Evolutionary conservation across 2,797 vertebrate genomes (phyloP), one percentile per base, ranked within the genome.

Genomic region (Typhlichthys eigenmanni): DNA sequence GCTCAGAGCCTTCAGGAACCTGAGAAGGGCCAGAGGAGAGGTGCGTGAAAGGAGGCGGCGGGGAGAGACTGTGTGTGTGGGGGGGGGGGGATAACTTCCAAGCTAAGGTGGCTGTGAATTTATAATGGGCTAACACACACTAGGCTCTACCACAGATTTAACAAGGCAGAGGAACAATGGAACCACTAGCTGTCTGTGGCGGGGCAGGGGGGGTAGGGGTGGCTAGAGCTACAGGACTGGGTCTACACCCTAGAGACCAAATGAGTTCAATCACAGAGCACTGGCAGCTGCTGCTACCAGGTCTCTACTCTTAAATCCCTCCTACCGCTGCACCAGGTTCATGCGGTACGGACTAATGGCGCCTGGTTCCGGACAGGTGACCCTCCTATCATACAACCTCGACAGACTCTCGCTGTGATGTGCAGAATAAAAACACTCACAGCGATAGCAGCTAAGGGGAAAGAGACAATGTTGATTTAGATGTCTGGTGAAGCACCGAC

Each of bases 1-100:
- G 88, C 97, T 99, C 87, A 99, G 92, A 71, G 97, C 96, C 93
- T 98, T 98, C 88, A 98, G 93, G 78, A 99, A 99, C 92, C 97
- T 99, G 89, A 68, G 79, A 64, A 84, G 78, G 78, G 74, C 69
- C 58, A 89, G 63, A 87, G 78, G 83, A 88, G 79, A 87, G 82
- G 83, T 64, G 52, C 62, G 56, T 82, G 83, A 87, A 74, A 87
- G 78, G 84, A 82, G 74, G 66, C 59, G 75, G 75, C 84, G 85
- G 82, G 61, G 87, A 84, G 79, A 85, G 84, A 56, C 79, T 83
- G 79, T 82, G 79, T 83, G 79, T 82, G 79, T 66, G 19, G 60
- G 76, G 10, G 52, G 47, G 13, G 66, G 51, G 60, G 66, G 78
- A 17, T 17, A 17, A 17, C n/a, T n/a, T n/a, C n/a, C n/a, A 64